These are phyloP conservation scores for Melanostoma mellinum DNA, from an alignment of 2,888 invertebrate species.

Conservation along the genomic window DNA sequence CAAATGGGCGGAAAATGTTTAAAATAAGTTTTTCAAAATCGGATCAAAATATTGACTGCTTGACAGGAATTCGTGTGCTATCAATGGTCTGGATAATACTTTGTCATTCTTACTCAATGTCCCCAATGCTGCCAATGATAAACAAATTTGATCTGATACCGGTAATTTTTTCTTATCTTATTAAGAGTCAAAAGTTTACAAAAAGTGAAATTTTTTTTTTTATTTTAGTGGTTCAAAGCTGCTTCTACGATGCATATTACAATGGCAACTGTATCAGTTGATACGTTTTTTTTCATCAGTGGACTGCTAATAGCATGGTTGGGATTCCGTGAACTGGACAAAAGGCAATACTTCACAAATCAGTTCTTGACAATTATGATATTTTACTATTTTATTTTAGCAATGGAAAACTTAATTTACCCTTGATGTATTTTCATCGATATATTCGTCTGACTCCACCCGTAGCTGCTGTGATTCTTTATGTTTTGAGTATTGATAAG, in stretches of 20 bases:
- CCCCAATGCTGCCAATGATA: slow-evolving; percentile 17
- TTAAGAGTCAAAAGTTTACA: background rate
- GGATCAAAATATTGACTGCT: slow-evolving; percentile 37
- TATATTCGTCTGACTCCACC: slow-evolving; percentile 83
- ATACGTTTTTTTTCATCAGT: slow-evolving; percentile 86
- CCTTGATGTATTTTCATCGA: slow-evolving; percentile 81
- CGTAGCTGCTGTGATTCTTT: slow-evolving; percentile 82
- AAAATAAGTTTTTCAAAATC: slow-evolving; percentile 30
- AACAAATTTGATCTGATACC: slow-evolving; percentile 21
- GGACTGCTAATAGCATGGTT: slow-evolving; percentile 84
- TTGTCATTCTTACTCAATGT: slow-evolving; percentile 38
- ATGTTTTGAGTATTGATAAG: slow-evolving; percentile 82
- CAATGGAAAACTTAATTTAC: slow-evolving; percentile 79
- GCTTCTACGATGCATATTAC: slow-evolving; percentile 79
- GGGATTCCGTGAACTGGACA: slow-evolving; percentile 80
- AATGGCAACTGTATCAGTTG: slow-evolving; percentile 84
- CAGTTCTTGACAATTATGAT: background rate
- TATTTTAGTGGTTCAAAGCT: slow-evolving; percentile 77
- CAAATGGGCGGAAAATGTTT: slow-evolving; percentile 52
- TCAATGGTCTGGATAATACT: slow-evolving; percentile 58
- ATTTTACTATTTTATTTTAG: slow-evolving; percentile 52
- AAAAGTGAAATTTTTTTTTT: too few species aligned
- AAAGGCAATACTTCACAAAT: slow-evolving; percentile 73
- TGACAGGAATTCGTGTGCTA: slow-evolving; percentile 52
- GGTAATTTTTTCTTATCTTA: slow-evolving; percentile 9